Percentiles rank a stretch among this genome's conserved stretches.
phyloP scores from a whole-genome alignment of 92 coral and sea anemone genomes.

The Desmophyllum pertusum region DNA sequence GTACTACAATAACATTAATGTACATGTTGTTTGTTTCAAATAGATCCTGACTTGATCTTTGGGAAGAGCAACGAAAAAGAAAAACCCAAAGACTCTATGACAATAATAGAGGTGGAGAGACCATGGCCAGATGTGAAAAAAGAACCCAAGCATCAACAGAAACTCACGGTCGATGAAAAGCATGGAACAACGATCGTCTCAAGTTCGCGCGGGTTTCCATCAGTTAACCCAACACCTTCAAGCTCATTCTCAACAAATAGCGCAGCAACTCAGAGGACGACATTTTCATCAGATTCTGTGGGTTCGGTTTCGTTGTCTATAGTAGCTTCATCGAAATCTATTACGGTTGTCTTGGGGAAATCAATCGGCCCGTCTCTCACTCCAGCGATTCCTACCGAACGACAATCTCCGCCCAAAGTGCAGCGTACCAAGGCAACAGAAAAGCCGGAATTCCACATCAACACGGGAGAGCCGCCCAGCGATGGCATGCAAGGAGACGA shows the following conservation, averaged over 20 bases:
- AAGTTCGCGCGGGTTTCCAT: neutral
- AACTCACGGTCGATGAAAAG: neutral
- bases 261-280: neutral
- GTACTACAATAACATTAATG: neutral
- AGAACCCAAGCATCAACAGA: neutral
- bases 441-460: neutral
- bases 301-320: neutral
- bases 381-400: neutral
- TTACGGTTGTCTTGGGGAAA: neutral
- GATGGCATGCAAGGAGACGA: neutral
- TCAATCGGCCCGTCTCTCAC: neutral
- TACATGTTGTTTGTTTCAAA: neutral
- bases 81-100: neutral
- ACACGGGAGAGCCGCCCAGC: neutral
- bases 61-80: neutral
- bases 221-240: neutral
- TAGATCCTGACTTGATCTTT: neutral
- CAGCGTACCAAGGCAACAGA: neutral
- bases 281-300: no score
- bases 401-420: neutral
- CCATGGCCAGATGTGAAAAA: neutral
- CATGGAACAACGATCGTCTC: neutral
- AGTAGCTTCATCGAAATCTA: neutral
- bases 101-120: neutral
- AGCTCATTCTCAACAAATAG: neutral